Conservation (phyloP, 2,888 invertebrate genomes). For the Lasioglossum calceatum region DNA sequence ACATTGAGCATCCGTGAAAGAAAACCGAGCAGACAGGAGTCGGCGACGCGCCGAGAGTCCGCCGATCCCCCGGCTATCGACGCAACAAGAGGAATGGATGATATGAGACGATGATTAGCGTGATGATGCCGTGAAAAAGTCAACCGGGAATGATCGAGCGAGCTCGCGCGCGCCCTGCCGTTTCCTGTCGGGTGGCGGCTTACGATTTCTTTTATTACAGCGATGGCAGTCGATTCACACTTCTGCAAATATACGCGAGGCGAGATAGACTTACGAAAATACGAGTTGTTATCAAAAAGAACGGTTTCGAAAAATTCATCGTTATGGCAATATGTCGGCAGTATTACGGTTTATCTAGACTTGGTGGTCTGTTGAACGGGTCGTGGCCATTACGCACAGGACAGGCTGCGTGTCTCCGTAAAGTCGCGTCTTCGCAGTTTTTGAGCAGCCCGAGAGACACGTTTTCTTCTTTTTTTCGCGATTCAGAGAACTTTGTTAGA, state of each 20-base stretch:
- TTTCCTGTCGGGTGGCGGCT: slow-evolving; percentile 13
- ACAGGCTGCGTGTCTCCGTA: slow-evolving; percentile 10
- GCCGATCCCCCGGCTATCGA: slow-evolving; percentile 77
- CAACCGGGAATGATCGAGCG: slow-evolving; percentile 69
- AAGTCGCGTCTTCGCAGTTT: slow-evolving; percentile 16
- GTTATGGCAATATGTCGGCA: slow-evolving; percentile 55
- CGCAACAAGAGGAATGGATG: slow-evolving; percentile 80
- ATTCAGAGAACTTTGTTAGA: slow-evolving; percentile 19
- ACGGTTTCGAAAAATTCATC: slow-evolving; percentile 29
- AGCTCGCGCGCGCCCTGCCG: slow-evolving; percentile 44
- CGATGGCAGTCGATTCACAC: slow-evolving; percentile 55
- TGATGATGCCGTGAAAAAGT: slow-evolving; percentile 79
- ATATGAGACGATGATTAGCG: slow-evolving; percentile 80
- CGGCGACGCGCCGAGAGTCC: slow-evolving; percentile 37
- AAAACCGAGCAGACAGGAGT: slow-evolving; percentile 17
- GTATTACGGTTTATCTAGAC: slow-evolving; percentile 31
- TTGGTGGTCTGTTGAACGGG: slow-evolving; percentile 27
- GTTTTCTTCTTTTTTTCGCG: background rate
- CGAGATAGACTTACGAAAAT: slow-evolving; percentile 42
- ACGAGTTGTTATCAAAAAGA: slow-evolving; percentile 24
- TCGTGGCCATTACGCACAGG: slow-evolving; percentile 20
- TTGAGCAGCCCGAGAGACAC: background rate
- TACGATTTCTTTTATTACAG: slow-evolving; percentile 33
- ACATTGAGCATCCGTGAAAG: slow-evolving; percentile 43
- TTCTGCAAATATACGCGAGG: slow-evolving; percentile 20